These are phyloP conservation scores for Eupleurogrammus muticus DNA, from an alignment of 2,797 vertebrate genomes.

Conservation along the genomic window DNA sequence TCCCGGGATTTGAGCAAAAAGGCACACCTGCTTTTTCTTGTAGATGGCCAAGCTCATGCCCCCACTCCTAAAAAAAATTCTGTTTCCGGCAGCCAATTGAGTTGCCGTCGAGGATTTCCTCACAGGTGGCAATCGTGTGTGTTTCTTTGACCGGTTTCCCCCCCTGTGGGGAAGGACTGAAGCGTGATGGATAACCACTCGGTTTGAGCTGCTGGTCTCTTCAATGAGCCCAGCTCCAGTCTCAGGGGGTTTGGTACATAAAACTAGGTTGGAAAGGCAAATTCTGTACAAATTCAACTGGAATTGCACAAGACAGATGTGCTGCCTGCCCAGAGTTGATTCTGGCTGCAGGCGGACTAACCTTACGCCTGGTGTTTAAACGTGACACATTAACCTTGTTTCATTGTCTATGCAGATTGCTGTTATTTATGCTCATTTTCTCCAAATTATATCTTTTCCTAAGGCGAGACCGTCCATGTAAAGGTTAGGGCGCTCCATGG, in stretches of 20 bases:
- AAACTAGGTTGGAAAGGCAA: conserved; percentile 62
- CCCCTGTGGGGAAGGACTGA: conserved; percentile 66
- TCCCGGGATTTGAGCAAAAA: conserved; percentile 69
- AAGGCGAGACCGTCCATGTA: conserved; percentile 26
- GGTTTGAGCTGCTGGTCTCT: conserved; percentile 64
- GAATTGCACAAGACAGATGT: conserved; percentile 19
- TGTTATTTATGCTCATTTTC: conserved; percentile 14
- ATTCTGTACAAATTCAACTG: conserved; percentile 64
- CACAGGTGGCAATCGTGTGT: conserved; percentile 65
- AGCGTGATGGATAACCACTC: conserved; percentile 78
- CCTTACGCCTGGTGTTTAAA: conserved; percentile 33
- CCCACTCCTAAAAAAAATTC: conserved; percentile 61
- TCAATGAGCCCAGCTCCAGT: conserved; percentile 50
- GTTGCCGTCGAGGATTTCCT: conserved; percentile 65
- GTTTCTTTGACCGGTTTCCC: conserved; percentile 65
- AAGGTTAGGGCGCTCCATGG: conserved; percentile 27
- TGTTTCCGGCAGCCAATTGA: conserved; percentile 76
- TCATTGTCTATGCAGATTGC: conserved; percentile 17
- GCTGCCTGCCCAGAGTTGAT: not conserved
- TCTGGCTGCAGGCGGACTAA: conserved; percentile 27
- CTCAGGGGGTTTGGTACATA: conserved; percentile 52
- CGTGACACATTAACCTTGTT: conserved; percentile 1
- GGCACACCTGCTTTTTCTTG: conserved; percentile 74
- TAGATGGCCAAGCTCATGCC: conserved; percentile 66
- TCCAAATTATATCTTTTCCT: conserved; percentile 8